phyloP scores from a whole-genome alignment of 2,888 invertebrate genomes.

The Caenorhabditis virilis region DNA sequence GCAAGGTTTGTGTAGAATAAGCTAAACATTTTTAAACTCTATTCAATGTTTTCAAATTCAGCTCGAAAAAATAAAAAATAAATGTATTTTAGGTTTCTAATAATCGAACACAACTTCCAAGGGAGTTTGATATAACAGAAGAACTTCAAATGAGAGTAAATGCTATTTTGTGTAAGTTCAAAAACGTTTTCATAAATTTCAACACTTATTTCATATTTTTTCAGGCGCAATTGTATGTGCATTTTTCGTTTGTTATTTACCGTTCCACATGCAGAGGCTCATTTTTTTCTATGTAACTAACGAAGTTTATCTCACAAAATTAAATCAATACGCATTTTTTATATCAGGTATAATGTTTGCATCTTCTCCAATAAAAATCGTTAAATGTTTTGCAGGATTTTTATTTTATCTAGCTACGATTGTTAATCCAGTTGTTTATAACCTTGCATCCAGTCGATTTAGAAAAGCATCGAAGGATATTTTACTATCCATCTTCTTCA shows the following conservation, averaged over 20 bases:
- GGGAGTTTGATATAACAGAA: slow-evolving; percentile 32
- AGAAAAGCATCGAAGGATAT: slow-evolving; percentile 52
- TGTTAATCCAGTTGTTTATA: slow-evolving; percentile 58
- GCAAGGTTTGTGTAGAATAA: slow-evolving; percentile 21
- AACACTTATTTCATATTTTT: slow-evolving; percentile 10
- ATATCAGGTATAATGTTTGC: slow-evolving; percentile 46
- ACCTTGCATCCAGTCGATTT: slow-evolving; percentile 51
- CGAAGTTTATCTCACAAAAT: slow-evolving; percentile 13
- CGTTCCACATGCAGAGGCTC: slow-evolving; percentile 56
- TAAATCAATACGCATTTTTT: slow-evolving; percentile 55
- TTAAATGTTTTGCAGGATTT: slow-evolving; percentile 39
- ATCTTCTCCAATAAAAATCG: not conserved
- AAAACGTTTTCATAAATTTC: too few species aligned
- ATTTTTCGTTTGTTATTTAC: slow-evolving; percentile 59
- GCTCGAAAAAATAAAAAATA: too few species aligned
- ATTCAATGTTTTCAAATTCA: slow-evolving; percentile 1
- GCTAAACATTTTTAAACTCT: not conserved
- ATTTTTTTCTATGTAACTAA: slow-evolving; percentile 53
- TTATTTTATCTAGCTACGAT: slow-evolving; percentile 55
- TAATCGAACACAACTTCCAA: slow-evolving; percentile 16
- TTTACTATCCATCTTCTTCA: slow-evolving; percentile 18
- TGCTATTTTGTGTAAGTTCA: slow-evolving; percentile 22
- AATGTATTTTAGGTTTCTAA: slow-evolving; percentile 30
- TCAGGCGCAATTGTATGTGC: slow-evolving; percentile 52
- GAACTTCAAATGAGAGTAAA: slow-evolving; percentile 37